Evolutionary conservation across 2,113 vertebrate species (phyloP), one percentile per base, ranked within the genome.

Genomic region (Muscicapa adusta): DNA sequence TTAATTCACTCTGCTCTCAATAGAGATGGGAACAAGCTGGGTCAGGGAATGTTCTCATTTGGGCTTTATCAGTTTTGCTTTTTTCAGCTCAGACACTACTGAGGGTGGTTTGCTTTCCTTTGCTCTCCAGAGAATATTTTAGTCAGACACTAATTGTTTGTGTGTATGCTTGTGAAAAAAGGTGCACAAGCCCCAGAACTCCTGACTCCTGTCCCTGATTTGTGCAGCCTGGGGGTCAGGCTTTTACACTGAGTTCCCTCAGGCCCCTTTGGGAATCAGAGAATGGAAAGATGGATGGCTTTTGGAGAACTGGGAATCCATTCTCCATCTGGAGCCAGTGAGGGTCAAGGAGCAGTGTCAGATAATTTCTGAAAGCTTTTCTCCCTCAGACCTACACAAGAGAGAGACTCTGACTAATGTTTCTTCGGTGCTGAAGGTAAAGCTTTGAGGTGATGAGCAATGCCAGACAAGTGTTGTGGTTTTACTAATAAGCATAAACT

Each of bases 1-100:
- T 96, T 96, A 70, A 96, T 96, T 96, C 93, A 77, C 91, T 90
- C 66, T 65, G 75, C 75, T 91, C 92, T 93, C 90, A 62, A 34
- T 4, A 5, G 91, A 76, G 87, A 43, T 2, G 7, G 84, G 82
- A 91, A 83, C 0, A 61, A 93, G 89, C 88, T 74, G 79, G 95
- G 91, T 88, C 88, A 28, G 75, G 78, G 78, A 83, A 76, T 1
- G 6, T 71, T 77, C 24, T 82, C 60, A 3, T 83, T 91, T 83
- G 84, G 82, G 65, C 68, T 45, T 85, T 88, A 80, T 74, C 85
- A 84, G 62, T 70, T 95, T 26, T 76, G 78, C 58, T 56, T 54
- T 94, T 73, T 80, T 70, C 8, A 10, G 5, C 78, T 88, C 81
- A 26, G 50, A 10, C 50, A 3, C 65, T 33, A 2, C 50, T 36